A percentile compares a stretch with the other conserved stretches of the same genome.
phyloP scores from a whole-genome alignment of 2,797 vertebrate genomes.

The Acrossocheilus wenchowensis region DNA sequence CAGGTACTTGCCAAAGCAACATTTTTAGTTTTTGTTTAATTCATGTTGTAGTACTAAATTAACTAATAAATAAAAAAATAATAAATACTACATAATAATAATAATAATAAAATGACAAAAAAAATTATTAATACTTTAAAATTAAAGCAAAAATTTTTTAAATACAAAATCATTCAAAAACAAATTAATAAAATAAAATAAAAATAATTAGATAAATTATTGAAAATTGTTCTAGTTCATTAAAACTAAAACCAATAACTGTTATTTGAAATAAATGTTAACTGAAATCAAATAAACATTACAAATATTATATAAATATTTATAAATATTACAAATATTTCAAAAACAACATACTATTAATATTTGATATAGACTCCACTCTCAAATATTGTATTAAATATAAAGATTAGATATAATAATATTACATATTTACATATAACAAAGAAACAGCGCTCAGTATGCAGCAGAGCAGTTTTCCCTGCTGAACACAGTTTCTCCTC shows the following conservation, averaged over 20 bases:
- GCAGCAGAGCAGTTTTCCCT: not conserved
- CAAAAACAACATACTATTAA: not conserved
- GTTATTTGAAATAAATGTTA: not conserved
- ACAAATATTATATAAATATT: not conserved
- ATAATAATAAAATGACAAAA: no score
- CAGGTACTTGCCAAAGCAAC: not conserved
- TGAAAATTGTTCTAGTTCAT: no score
- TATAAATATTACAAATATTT: not conserved
- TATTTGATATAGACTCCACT: not conserved
- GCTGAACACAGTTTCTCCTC: not conserved
- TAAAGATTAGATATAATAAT: not conserved
- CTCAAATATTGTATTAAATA: not conserved
- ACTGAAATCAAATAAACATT: not conserved
- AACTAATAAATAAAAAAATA: not conserved
- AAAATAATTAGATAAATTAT: no score
- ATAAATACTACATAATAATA: no score
- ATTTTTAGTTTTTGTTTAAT: not conserved
- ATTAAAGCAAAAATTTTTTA: fast-evolving
- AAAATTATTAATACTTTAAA: no score
- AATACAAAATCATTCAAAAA: not conserved
- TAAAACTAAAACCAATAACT: not conserved
- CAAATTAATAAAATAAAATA: no score
- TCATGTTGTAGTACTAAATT: not conserved
- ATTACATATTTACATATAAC: not conserved
- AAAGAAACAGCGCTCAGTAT: not conserved